Evolutionary conservation across 2,888 invertebrate species (phyloP), one percentile per base, ranked within the genome.

Genomic region (Xanthorhoe spadicearia): DNA sequence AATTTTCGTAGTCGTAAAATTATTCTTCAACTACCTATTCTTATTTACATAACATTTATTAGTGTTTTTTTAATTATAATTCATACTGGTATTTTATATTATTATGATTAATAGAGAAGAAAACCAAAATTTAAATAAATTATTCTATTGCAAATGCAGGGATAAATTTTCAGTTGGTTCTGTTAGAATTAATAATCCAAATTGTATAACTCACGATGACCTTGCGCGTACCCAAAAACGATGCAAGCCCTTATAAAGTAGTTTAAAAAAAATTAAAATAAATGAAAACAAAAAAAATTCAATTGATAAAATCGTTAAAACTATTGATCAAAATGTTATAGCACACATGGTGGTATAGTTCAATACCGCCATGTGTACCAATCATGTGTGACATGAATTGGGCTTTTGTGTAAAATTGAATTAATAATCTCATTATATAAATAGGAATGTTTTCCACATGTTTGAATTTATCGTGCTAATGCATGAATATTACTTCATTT

Each of bases 381-480:
- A 46, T 19, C 61, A 56, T 63, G 56, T 54, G 53, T 65, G 68
- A 76, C 77, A 77, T 61, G 63, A 77, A 79, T 79, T 78, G 65
- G 65, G 59, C 64, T 72, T 73, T 77, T 79, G 71, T 75, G 67
- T 60, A 63, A 71, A 76, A 63, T 50, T 67, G 59, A 77, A 38
- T 77, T 81, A 80, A 81, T 82, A 81, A 77, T 79, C 76, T 78
- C 79, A 82, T 82, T 81, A 77, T 78, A 77, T 72, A 76, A 59
- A 77, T 77, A 73, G 63, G 72, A 77, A 79, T 80, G 75, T 80
- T 77, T 77, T 79, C 73, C 77, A 76, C 75, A 80, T 82, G 78
- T 77, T 80, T 74, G 72, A 75, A 74, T 74, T 66, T 66, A 69
- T 58, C 64, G 64, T 71, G 66, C 67, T n/a, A n/a, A n/a, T n/a